Percentiles rank a stretch among this genome's conserved stretches.
Evolutionary conservation across 1,140 invertebrate species (phyloP).

Genomic region (Trinorchestia longiramus): DNA sequence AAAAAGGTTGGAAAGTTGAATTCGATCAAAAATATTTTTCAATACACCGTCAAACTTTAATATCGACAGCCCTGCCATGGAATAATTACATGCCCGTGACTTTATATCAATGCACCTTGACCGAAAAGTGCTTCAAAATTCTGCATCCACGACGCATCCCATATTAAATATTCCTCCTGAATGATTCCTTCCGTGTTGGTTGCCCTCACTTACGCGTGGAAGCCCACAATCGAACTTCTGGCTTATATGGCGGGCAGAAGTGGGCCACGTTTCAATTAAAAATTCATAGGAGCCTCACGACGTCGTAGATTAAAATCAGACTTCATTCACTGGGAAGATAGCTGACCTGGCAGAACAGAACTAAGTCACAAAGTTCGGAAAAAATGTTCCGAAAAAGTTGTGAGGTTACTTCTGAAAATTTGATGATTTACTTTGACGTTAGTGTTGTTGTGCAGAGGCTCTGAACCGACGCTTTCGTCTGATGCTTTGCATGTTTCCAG

Average conservation of each 20-base stretch:
- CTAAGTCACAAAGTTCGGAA: neutral
- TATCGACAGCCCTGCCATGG: neutral
- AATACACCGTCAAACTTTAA: neutral
- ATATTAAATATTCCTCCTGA: neutral
- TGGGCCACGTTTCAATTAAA: neutral
- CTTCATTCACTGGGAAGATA: neutral
- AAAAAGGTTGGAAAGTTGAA: neutral
- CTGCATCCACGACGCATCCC: neutral
- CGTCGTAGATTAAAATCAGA: neutral
- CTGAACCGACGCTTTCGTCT: neutral
- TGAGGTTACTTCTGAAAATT: neutral
- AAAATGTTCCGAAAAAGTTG: neutral
- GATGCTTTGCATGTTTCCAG: neutral
- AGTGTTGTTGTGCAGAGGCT: too few relatives aligned
- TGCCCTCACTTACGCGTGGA: neutral
- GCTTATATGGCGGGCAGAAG: neutral
- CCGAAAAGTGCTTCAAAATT: neutral
- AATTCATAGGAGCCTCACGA: neutral
- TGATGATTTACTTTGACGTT: neutral
- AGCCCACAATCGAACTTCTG: neutral
- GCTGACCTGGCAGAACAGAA: neutral
- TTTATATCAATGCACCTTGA: neutral
- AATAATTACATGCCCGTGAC: neutral
- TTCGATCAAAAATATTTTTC: neutral
- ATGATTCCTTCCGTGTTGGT: neutral